phyloP scores from a whole-genome alignment of 2,888 invertebrate genomes.

The Lepas anatifera region DNA sequence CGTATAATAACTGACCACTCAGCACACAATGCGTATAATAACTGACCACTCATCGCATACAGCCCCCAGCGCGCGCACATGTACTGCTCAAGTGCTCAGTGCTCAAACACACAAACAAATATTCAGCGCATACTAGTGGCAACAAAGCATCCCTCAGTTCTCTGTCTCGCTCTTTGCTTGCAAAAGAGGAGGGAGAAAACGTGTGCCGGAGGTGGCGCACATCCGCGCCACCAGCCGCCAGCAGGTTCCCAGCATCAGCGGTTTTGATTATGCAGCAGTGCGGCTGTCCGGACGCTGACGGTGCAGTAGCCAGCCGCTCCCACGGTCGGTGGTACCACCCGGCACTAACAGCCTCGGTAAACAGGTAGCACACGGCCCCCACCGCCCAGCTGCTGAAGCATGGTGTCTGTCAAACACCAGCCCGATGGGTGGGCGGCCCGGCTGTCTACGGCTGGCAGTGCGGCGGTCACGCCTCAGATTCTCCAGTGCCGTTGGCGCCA shows the following conservation, averaged over 20 bases:
- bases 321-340: too few relatives aligned
- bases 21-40: too few relatives aligned
- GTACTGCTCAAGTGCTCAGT: too few relatives aligned
- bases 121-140: neutral
- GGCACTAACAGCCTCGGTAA: neutral
- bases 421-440: neutral
- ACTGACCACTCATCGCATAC: too few relatives aligned
- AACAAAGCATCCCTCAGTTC: neutral
- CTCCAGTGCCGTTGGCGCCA: neutral
- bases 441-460: neutral
- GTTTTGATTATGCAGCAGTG: constrained; percentile 5
- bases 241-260: neutral
- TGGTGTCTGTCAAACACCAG: neutral
- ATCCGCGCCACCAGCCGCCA: neutral
- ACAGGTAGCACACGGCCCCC: neutral
- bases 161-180: neutral
- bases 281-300: neutral
- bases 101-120: neutral
- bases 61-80: too few relatives aligned
- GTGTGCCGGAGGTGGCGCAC: neutral
- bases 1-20: too few relatives aligned
- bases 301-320: neutral
- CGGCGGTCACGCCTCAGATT: neutral
- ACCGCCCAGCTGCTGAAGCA: neutral
- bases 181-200: constrained; percentile 7